These are phyloP conservation scores for Tetropium fuscum DNA, from an alignment of 2,888 invertebrate species.

Conservation along the genomic window DNA sequence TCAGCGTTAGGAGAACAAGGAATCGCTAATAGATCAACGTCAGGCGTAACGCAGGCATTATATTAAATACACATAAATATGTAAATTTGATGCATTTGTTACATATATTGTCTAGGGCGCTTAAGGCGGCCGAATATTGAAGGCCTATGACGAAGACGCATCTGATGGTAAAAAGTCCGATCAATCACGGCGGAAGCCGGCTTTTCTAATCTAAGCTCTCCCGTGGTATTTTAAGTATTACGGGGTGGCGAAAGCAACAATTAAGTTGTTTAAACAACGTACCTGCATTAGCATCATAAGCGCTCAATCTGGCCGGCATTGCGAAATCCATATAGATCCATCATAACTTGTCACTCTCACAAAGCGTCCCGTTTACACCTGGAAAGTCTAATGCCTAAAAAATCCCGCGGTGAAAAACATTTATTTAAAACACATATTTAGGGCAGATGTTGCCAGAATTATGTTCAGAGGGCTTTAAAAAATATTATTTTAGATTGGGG, in stretches of 20 bases:
- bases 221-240: slow-evolving; percentile 38
- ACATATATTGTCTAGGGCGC: slow-evolving; percentile 25
- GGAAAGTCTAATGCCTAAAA: slow-evolving; percentile 49
- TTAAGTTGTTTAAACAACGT: slow-evolving; percentile 65
- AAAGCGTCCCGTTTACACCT: slow-evolving; percentile 37
- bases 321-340: slow-evolving; percentile 56
- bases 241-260: slow-evolving; percentile 59
- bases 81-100: slow-evolving; percentile 38
- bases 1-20: slow-evolving; percentile 8
- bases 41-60: slow-evolving; percentile 22
- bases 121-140: slow-evolving; percentile 37
- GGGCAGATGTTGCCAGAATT: slow-evolving; percentile 58
- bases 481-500: slow-evolving; percentile 52
- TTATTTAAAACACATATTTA: slow-evolving; percentile 57
- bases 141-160: slow-evolving; percentile 48
- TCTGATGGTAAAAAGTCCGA: slow-evolving; percentile 34
- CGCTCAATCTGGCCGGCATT: slow-evolving; percentile 12
- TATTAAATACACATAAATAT: slow-evolving; percentile 42
- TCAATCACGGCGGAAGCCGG: slow-evolving; percentile 38
- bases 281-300: slow-evolving; percentile 60
- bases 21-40: slow-evolving; percentile 32
- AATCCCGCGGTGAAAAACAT: slow-evolving; percentile 58
- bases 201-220: slow-evolving; percentile 29
- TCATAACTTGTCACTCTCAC: slow-evolving; percentile 60
- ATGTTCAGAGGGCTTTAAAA: slow-evolving; percentile 48